phyloP scores from a whole-genome alignment of 1,140 invertebrate species.

The Drosophila quadrilineata region DNA sequence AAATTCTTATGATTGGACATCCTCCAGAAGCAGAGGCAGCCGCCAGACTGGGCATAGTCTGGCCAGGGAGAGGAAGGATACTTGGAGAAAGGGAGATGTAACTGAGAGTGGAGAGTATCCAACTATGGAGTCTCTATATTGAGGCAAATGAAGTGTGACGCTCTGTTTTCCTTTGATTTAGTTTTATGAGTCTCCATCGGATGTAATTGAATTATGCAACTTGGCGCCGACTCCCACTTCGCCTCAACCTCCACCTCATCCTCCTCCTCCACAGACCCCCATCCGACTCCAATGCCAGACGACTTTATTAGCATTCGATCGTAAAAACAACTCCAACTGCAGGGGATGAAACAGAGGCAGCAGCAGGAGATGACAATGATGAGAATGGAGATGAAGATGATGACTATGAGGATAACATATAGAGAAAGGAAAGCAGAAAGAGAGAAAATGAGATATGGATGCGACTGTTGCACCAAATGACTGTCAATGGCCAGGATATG shows the following conservation, averaged over 20 bases:
- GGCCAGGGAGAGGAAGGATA: neutral
- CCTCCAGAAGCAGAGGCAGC: constrained; percentile 13
- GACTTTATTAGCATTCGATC: constrained; percentile 78
- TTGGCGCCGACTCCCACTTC: constrained; percentile 65
- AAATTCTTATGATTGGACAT: constrained; percentile 41
- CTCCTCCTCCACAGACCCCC: too few species aligned
- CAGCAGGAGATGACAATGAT: neutral
- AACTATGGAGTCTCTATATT: constrained; percentile 31
- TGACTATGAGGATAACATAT: constrained; percentile 4
- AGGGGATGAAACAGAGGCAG: neutral
- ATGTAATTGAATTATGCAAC: constrained; percentile 81
- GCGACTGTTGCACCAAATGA: constrained; percentile 33
- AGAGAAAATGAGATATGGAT: too few species aligned
- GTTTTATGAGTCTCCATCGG: constrained; percentile 81
- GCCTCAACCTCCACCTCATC: too few species aligned
- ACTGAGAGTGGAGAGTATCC: constrained; percentile 8
- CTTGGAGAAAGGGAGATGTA: neutral
- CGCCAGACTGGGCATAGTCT: constrained; percentile 4
- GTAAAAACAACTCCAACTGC: constrained; percentile 29
- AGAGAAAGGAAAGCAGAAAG: too few species aligned
- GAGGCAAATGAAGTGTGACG: constrained; percentile 80
- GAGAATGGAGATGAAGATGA: constrained; percentile 31
- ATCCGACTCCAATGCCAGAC: constrained; percentile 45
- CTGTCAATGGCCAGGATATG: neutral
- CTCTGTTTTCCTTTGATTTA: constrained; percentile 81